phyloP scores from a whole-genome alignment of 2,888 invertebrate genomes.

The Hydriomena furcata region DNA sequence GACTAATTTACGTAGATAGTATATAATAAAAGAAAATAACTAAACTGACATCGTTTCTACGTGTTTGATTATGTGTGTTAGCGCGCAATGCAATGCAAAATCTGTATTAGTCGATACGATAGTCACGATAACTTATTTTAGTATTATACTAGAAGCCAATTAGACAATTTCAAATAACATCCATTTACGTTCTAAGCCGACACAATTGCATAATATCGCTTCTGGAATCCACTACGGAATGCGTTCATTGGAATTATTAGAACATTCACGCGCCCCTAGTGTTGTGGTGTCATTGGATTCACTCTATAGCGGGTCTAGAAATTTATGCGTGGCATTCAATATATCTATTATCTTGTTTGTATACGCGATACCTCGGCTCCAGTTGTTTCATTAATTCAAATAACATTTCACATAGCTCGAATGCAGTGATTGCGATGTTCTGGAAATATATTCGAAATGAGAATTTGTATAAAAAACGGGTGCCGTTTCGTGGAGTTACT shows the following conservation, averaged over 20 bases:
- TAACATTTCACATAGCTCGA: constrained; percentile 33
- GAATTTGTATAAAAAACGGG: constrained; percentile 55
- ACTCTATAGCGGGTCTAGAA: constrained; percentile 48
- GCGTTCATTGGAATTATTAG: constrained; percentile 58
- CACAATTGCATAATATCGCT: constrained; percentile 44
- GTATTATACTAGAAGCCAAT: constrained; percentile 4
- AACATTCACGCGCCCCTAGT: constrained; percentile 55
- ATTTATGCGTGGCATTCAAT: constrained; percentile 62
- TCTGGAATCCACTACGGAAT: constrained; percentile 52
- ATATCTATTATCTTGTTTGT: constrained; percentile 53
- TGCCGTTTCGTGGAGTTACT: constrained; percentile 67
- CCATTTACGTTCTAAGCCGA: constrained; percentile 32
- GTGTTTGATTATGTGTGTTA: too few species aligned
- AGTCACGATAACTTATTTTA: too few species aligned
- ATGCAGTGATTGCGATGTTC: constrained; percentile 32
- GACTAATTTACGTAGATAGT: too few species aligned
- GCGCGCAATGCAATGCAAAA: too few species aligned
- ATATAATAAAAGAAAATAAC: too few species aligned
- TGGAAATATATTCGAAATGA: constrained; percentile 51
- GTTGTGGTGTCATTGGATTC: constrained; percentile 54
- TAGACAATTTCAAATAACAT: constrained; percentile 16
- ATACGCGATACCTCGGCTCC: constrained; percentile 37
- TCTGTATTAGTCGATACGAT: too few species aligned
- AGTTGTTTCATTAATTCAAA: constrained; percentile 50
- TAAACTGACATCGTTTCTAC: too few species aligned